These are phyloP conservation scores for Macaca nemestrina DNA, from an alignment of 2,113 vertebrate genomes.

Conservation along the genomic window DNA sequence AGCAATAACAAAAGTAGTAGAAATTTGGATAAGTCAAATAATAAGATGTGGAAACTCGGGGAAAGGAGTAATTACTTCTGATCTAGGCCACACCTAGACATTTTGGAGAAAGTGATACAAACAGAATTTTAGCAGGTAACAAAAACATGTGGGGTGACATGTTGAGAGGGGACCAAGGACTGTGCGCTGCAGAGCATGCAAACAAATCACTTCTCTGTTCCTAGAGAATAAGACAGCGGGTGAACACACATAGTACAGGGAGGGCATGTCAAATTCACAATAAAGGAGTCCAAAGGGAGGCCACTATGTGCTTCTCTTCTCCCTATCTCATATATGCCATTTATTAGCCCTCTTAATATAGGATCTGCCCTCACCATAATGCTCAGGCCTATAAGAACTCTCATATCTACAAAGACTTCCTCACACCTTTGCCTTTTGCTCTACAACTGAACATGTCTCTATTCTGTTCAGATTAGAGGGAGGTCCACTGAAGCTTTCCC, in stretches of 20 bases:
- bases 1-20: background rate
- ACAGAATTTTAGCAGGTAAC: background rate
- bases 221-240: background rate
- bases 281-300: background rate
- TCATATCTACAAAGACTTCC: background rate
- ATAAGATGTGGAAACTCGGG: background rate
- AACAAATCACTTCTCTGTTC: background rate
- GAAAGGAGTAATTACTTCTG: background rate
- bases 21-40: background rate
- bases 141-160: background rate
- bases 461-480: background rate
- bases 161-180: background rate
- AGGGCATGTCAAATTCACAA: too few species aligned
- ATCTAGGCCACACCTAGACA: background rate
- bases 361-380: background rate
- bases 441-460: background rate
- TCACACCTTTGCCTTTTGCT: background rate
- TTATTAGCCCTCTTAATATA: background rate
- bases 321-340: background rate
- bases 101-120: background rate
- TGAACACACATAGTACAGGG: fast-evolving
- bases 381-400: fast-evolving
- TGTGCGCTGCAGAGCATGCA: background rate
- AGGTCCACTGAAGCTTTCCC: background rate
- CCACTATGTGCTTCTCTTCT: fast-evolving